A percentile compares a stretch with the other conserved stretches of the same genome.
Conservation (phyloP, 2,888 invertebrate species). For the Cremastinae sp. region DNA sequence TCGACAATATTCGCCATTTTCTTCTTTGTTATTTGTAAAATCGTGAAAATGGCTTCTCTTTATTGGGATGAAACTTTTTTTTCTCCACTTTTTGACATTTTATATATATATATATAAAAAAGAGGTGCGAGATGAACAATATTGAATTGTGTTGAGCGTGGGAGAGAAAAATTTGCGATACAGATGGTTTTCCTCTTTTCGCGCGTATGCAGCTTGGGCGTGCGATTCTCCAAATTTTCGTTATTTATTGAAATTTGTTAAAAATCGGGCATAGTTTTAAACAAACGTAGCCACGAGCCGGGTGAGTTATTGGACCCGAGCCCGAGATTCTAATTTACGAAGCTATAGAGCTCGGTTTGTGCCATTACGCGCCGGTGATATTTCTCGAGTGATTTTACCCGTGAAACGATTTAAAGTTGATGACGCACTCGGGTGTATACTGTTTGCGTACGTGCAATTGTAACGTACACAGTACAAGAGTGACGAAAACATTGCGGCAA, state of each 20-base stretch:
- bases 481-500: conserved; percentile 20
- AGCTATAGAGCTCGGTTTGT: conserved; percentile 19
- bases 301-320: conserved; percentile 45
- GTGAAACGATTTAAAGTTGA: conserved; percentile 21
- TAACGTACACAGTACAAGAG: conserved; percentile 8
- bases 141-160: too few species aligned
- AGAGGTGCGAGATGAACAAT: too few species aligned
- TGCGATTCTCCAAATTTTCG: conserved; percentile 13
- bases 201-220: not conserved
- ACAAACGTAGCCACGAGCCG: conserved; percentile 3
- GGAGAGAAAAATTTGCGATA: not conserved
- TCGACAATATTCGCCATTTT: too few species aligned
- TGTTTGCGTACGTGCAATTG: not conserved
- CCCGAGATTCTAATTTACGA: conserved; percentile 44
- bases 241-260: conserved; percentile 26
- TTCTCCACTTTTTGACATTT: too few species aligned
- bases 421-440: not conserved
- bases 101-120: too few species aligned
- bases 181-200: conserved; percentile 4
- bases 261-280: conserved; percentile 3
- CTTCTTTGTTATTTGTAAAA: too few species aligned
- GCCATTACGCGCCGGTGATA: conserved; percentile 32
- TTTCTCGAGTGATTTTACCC: conserved; percentile 37
- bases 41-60: too few species aligned
- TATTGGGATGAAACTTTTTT: too few species aligned